These are phyloP conservation scores for Arctia plantaginis DNA, from an alignment of 2,888 invertebrate species.

Conservation along the genomic window DNA sequence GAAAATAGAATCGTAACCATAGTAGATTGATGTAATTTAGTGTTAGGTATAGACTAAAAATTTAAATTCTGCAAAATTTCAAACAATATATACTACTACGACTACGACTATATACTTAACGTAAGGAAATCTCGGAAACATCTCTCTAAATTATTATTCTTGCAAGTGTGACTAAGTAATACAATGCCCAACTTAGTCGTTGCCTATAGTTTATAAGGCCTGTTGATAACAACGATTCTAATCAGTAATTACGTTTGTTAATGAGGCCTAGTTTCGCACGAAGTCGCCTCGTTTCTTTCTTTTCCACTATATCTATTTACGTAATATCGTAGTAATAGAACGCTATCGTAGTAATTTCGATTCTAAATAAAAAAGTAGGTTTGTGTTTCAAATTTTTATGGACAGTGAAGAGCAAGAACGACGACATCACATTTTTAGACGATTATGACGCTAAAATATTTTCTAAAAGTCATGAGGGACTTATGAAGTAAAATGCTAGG, in stretches of 20 bases:
- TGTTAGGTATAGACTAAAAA: too few species aligned
- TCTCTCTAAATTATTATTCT: neutral
- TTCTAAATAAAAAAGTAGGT: neutral
- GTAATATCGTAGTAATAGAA: constrained; percentile 17
- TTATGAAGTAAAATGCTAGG: neutral
- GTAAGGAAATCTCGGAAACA: too few species aligned
- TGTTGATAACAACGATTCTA: constrained; percentile 21
- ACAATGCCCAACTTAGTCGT: constrained; percentile 24
- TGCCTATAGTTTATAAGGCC: neutral
- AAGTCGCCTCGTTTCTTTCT: constrained; percentile 19
- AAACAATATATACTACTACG: too few species aligned
- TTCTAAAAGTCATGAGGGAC: neutral
- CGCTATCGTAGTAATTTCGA: constrained; percentile 4
- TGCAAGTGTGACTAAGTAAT: neutral
- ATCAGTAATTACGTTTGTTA: constrained; percentile 23
- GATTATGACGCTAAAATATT: neutral
- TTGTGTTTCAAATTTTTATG: neutral
- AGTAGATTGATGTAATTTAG: too few species aligned
- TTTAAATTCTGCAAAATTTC: too few species aligned
- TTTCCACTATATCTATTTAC: constrained; percentile 24
- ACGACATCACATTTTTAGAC: neutral
- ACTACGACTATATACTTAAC: too few species aligned
- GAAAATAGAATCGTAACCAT: too few species aligned
- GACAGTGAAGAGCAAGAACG: neutral
- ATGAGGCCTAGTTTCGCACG: neutral